These are phyloP conservation scores for Sisyra nigra DNA, from an alignment of 2,888 invertebrate species.

Conservation along the genomic window DNA sequence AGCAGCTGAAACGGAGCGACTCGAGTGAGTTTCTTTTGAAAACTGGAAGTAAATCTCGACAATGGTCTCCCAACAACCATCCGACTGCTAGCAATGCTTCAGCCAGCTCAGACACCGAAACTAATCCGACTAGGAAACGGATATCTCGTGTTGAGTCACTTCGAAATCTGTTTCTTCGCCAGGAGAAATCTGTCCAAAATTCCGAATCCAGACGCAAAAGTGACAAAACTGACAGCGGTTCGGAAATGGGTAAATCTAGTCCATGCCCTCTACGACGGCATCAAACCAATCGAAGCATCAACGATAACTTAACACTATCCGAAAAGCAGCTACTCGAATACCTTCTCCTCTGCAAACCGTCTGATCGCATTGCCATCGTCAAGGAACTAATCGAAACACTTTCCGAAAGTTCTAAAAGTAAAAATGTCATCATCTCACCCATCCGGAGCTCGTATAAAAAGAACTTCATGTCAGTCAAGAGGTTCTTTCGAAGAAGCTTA, in stretches of 20 bases:
- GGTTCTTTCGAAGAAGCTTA: constrained; percentile 3
- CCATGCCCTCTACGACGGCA: constrained; percentile 2
- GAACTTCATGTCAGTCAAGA: constrained; percentile 3
- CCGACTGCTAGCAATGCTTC: not conserved
- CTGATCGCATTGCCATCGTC: constrained; percentile 18
- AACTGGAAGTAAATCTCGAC: constrained; percentile 25
- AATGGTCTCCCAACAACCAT: constrained; percentile 28
- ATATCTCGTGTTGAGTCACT: constrained; percentile 36
- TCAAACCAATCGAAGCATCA: constrained; percentile 10
- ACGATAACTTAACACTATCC: constrained; percentile 21
- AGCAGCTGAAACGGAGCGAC: constrained; percentile 39
- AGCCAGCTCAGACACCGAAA: constrained; percentile 1
- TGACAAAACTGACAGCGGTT: not conserved
- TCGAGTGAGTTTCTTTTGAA: constrained; percentile 34
- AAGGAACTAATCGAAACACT: constrained; percentile 14
- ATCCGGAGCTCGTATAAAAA: constrained; percentile 1
- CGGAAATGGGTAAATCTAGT: constrained; percentile 4
- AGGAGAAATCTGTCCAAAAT: constrained; percentile 14
- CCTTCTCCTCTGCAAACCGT: constrained; percentile 22
- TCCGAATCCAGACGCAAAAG: not conserved
- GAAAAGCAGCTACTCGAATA: constrained; percentile 24
- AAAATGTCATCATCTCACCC: constrained; percentile 12
- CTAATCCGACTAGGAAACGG: constrained; percentile 15
- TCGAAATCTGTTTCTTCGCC: constrained; percentile 30
- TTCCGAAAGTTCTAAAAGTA: constrained; percentile 14